Evolutionary conservation across 2,888 invertebrate species (phyloP).

Genomic region (Dolomedes plantarius): DNA sequence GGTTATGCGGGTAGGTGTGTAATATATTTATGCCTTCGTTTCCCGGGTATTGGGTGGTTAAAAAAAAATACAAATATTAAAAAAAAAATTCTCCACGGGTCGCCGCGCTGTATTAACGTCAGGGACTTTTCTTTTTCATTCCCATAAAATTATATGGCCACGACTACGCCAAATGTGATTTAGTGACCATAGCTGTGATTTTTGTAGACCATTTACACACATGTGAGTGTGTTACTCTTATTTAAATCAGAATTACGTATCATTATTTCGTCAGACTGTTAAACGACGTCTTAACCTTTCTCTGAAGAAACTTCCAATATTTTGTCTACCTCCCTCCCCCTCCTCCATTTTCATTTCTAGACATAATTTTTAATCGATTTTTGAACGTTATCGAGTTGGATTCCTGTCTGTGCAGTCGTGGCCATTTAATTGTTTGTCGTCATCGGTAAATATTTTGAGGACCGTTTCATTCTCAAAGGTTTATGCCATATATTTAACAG

Average conservation of each 20-base stretch:
- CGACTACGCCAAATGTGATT: background rate
- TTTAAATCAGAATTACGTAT: no score
- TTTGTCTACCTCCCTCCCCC: background rate
- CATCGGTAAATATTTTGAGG: conserved; percentile 60
- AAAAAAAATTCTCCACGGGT: conserved; percentile 1
- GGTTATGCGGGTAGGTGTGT: conserved; percentile 70
- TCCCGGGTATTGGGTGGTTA: conserved; percentile 28
- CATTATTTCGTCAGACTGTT: no score
- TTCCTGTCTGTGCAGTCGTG: background rate
- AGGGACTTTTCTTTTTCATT: conserved; percentile 64
- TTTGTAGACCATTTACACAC: no score
- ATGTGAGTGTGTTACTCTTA: no score
- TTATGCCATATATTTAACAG: conserved; percentile 57
- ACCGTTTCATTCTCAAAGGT: conserved; percentile 59
- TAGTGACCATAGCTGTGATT: no score
- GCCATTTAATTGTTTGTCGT: conserved; percentile 19
- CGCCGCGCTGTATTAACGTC: conserved; percentile 39
- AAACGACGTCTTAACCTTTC: no score
- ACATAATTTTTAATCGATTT: no score
- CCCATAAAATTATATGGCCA: conserved; percentile 14
- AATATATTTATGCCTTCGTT: conserved; percentile 66
- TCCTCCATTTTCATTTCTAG: no score
- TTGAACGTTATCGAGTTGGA: no score
- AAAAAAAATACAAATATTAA: background rate
- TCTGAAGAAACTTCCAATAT: background rate